A percentile compares a stretch with the other conserved stretches of the same genome.
Conservation (phyloP, 2,888 invertebrate genomes). For the Hydriomena furcata region DNA sequence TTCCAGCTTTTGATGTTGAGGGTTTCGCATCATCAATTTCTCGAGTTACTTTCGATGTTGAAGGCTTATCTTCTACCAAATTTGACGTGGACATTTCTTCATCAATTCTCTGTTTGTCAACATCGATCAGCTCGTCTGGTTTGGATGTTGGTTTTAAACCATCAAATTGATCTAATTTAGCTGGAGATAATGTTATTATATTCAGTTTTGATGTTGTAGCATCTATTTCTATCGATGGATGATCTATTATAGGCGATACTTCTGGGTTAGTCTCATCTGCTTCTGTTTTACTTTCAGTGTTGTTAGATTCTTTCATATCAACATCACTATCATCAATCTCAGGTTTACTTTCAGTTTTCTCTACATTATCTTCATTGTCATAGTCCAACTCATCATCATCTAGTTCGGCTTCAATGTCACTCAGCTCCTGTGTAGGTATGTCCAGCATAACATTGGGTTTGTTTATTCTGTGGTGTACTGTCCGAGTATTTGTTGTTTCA, state of each 20-base stretch:
- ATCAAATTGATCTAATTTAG: background rate
- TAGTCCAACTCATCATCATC: slow-evolving; percentile 20
- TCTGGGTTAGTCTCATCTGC: background rate
- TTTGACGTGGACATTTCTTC: slow-evolving; percentile 8
- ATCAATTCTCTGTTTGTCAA: background rate
- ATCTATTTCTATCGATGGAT: slow-evolving; percentile 1
- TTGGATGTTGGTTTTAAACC: background rate
- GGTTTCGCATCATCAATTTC: slow-evolving; percentile 5
- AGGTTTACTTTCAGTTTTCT: background rate
- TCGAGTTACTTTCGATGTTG: slow-evolving; percentile 9
- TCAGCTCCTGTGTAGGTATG: slow-evolving; percentile 64
- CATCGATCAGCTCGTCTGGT: background rate
- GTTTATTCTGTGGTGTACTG: slow-evolving; percentile 50
- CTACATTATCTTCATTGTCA: background rate
- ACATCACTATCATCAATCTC: background rate
- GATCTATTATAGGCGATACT: background rate
- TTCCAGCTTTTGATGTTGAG: slow-evolving; percentile 21
- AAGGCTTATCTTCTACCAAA: slow-evolving; percentile 22
- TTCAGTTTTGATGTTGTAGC: slow-evolving; percentile 5
- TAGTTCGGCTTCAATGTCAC: slow-evolving; percentile 45
- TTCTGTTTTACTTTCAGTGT: background rate
- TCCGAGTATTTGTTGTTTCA: slow-evolving; percentile 21
- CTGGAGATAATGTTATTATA: background rate
- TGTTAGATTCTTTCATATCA: background rate
- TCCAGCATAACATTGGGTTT: slow-evolving; percentile 69